Conservation (phyloP, 2,888 invertebrate species). For the Nomada flava region DNA sequence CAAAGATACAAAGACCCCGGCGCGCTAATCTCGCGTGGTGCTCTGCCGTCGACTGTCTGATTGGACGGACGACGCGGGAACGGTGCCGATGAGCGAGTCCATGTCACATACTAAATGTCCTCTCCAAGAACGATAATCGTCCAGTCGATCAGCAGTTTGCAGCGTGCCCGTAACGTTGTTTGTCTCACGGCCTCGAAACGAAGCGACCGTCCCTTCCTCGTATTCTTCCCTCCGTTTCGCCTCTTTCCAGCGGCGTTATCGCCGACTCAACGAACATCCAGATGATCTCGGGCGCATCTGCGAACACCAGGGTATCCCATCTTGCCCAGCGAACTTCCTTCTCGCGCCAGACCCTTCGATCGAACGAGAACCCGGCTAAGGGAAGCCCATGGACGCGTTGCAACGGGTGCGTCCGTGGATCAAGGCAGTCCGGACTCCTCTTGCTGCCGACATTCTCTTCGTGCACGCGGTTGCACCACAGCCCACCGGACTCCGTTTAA, state of each 20-base stretch:
- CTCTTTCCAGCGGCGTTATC: not conserved
- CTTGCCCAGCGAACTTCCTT: not conserved
- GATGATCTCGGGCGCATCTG: conserved; percentile 36
- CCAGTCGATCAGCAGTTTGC: not conserved
- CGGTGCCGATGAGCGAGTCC: conserved; percentile 61
- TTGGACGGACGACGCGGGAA: conserved; percentile 58
- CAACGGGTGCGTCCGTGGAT: conserved; percentile 37
- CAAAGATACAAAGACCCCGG: not conserved
- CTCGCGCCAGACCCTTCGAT: too few relatives aligned
- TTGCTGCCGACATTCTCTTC: conserved; percentile 45
- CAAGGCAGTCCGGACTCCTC: conserved; percentile 41
- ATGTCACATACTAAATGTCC: conserved; percentile 34
- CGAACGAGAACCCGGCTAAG: conserved; percentile 14
- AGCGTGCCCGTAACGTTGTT: not conserved
- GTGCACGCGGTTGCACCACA: conserved; percentile 13
- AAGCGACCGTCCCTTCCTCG: too few relatives aligned
- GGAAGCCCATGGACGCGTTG: conserved; percentile 7
- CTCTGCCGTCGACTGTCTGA: conserved; percentile 11
- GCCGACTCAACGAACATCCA: conserved; percentile 39
- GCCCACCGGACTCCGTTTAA: not conserved
- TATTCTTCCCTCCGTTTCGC: too few relatives aligned
- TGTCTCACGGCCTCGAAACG: conserved; percentile 16
- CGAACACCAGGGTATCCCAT: conserved; percentile 24
- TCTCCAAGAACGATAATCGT: not conserved
- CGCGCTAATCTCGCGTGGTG: conserved; percentile 25